A percentile compares a stretch with the other conserved stretches of the same genome.
phyloP scores from a whole-genome alignment of 2,797 vertebrate genomes.

The Cottoperca gobio region DNA sequence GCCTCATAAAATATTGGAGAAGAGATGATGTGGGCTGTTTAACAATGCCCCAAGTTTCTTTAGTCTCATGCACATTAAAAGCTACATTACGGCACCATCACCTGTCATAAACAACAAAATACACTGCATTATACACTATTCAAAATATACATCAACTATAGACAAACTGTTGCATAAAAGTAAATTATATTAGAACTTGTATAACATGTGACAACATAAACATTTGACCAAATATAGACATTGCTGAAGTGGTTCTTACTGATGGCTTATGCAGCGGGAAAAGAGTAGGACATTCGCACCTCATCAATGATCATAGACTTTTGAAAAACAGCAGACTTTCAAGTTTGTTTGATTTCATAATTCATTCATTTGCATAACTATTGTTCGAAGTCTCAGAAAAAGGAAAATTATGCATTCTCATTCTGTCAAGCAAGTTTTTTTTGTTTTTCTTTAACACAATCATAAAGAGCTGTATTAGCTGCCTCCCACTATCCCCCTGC shows the following conservation, averaged over 20 bases:
- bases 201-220: neutral
- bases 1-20: too few relatives aligned
- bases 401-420: too few relatives aligned
- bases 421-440: neutral
- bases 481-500: neutral
- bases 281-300: neutral
- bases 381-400: neutral
- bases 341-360: neutral
- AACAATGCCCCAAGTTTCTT: too few relatives aligned
- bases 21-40: neutral
- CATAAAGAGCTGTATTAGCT: neutral
- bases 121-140: too few relatives aligned
- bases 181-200: neutral
- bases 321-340: neutral
- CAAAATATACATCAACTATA: too few relatives aligned
- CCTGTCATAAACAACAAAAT: too few relatives aligned
- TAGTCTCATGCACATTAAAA: too few relatives aligned
- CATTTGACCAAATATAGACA: neutral
- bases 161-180: neutral
- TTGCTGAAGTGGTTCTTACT: neutral
- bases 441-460: too few relatives aligned
- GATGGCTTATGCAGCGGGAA: too few relatives aligned
- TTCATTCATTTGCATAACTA: neutral
- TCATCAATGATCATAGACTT: neutral
- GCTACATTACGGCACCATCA: too few relatives aligned